phyloP scores from a whole-genome alignment of 2,113 vertebrate genomes.

The Tragelaphus buxtoni region DNA sequence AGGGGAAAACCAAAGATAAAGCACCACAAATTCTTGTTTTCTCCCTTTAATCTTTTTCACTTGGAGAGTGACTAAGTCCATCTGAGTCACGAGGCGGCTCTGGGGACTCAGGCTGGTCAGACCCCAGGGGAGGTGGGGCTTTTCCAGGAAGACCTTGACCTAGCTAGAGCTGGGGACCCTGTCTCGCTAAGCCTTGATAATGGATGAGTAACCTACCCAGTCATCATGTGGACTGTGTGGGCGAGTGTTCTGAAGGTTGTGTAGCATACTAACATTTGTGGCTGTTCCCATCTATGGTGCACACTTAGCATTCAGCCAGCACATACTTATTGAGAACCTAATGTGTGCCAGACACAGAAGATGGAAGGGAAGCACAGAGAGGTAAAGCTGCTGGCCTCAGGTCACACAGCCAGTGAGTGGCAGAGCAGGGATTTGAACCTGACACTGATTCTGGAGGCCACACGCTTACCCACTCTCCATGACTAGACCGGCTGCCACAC shows the following conservation, averaged over 20 bases:
- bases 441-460: not conserved
- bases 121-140: not conserved
- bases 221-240: fast-evolving
- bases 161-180: not conserved
- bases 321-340: not conserved
- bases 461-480: too few species aligned
- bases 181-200: not conserved
- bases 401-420: not conserved
- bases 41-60: not conserved
- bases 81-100: not conserved
- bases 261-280: fast-evolving
- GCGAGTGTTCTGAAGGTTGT: too few species aligned
- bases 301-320: not conserved
- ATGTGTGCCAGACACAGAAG: not conserved
- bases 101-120: not conserved
- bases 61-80: not conserved
- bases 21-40: not conserved
- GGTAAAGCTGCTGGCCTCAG: not conserved
- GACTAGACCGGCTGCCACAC: fast-evolving
- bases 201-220: not conserved
- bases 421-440: not conserved
- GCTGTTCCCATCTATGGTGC: not conserved
- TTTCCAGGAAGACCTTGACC: not conserved
- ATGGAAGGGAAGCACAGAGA: not conserved
- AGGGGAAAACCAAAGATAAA: not conserved